A percentile compares a stretch with the other conserved stretches of the same genome.
phyloP scores from a whole-genome alignment of 2,113 vertebrate species.

The Hypanus sabinus region DNA sequence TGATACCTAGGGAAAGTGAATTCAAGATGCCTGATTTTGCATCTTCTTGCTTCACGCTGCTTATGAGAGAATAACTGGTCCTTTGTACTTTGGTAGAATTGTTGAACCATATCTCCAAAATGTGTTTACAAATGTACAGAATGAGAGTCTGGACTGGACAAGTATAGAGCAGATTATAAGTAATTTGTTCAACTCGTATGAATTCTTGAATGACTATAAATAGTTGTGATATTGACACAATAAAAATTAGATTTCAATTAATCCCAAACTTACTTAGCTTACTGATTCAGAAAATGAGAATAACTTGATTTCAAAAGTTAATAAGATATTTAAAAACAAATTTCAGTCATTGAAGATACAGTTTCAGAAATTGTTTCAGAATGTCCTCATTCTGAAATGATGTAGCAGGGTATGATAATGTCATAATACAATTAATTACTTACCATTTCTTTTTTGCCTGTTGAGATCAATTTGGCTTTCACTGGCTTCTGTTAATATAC shows the following conservation, averaged over 20 bases:
- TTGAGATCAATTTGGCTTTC: background rate
- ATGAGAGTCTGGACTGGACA: background rate
- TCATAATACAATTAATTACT: background rate
- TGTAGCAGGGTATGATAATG: no score
- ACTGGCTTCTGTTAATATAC: background rate
- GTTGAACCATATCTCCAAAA: no score
- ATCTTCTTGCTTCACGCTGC: no score
- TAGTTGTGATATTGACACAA: no score
- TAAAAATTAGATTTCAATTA: background rate
- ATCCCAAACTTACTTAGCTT: background rate
- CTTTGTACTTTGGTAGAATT: no score
- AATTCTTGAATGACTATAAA: background rate
- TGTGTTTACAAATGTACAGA: background rate
- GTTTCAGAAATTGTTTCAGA: no score
- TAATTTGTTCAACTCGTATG: background rate
- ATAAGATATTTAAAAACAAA: background rate
- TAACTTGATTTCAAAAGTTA: background rate
- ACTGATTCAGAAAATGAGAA: background rate
- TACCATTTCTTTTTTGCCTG: conserved; percentile 6
- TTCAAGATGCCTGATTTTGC: no score
- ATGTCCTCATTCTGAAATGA: background rate
- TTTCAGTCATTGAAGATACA: background rate
- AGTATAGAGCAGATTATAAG: background rate
- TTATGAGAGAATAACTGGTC: no score
- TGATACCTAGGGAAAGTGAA: no score